These are phyloP conservation scores for Hippocampus barbouri DNA, from an alignment of 2,113 vertebrate genomes.

Conservation along the genomic window DNA sequence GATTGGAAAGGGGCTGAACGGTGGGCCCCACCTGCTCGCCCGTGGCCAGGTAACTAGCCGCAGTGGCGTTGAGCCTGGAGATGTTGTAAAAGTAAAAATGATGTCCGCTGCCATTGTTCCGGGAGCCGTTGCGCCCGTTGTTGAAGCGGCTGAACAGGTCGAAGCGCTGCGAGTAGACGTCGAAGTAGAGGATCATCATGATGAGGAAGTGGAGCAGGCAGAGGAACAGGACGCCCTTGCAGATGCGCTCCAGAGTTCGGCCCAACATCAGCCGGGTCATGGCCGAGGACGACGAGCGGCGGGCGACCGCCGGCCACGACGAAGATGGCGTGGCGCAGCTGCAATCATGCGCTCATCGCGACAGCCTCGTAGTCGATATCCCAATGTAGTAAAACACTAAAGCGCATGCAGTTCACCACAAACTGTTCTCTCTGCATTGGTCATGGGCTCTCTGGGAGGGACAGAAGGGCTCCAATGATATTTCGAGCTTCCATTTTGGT, in stretches of 20 bases:
- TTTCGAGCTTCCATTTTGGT: conserved; percentile 11
- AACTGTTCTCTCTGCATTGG: conserved; percentile 24
- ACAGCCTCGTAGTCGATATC: background rate
- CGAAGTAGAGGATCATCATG: conserved; percentile 98
- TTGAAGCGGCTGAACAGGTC: conserved; percentile 98
- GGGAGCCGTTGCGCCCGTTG: conserved; percentile 80
- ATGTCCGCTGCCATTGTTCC: conserved; percentile 68
- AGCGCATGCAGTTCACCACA: conserved; percentile 26
- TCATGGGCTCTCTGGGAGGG: conserved; percentile 37
- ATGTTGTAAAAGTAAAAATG: conserved; percentile 81
- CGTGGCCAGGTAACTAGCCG: conserved; percentile 68
- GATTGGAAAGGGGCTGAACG: conserved; percentile 73
- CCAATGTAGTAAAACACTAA: conserved; percentile 25
- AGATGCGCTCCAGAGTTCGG: conserved; percentile 97
- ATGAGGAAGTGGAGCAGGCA: conserved; percentile 97
- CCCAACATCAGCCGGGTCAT: conserved; percentile 99
- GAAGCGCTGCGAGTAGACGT: conserved; percentile 93
- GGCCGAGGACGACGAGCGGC: conserved; percentile 73
- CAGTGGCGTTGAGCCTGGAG: conserved; percentile 81
- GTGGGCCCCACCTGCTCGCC: conserved; percentile 76
- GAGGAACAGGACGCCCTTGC: conserved; percentile 95
- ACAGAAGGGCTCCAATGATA: background rate
- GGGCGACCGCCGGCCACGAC: conserved; percentile 60
- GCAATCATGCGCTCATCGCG: conserved; percentile 43
- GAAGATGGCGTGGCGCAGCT: conserved; percentile 41